These are phyloP conservation scores for Limonius californicus DNA, from an alignment of 1,140 invertebrate species.

Conservation along the genomic window DNA sequence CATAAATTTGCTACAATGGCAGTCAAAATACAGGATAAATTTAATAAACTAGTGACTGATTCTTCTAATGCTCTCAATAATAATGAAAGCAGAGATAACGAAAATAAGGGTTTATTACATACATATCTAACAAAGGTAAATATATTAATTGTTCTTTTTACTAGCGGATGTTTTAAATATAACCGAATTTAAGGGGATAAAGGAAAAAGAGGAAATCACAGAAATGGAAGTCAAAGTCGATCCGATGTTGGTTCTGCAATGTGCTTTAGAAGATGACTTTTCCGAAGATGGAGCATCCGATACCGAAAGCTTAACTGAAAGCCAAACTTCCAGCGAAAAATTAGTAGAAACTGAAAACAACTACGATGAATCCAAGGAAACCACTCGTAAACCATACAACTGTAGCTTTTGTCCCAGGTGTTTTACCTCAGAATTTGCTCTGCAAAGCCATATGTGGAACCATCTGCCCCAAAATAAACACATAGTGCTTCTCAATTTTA, in stretches of 20 bases:
- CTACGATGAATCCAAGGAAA: slow-evolving; percentile 23
- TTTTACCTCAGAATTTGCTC: slow-evolving; percentile 51
- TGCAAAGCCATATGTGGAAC: slow-evolving; percentile 57
- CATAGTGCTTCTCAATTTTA: slow-evolving; percentile 10
- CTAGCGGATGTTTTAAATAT: background rate
- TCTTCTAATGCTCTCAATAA: slow-evolving; percentile 31
- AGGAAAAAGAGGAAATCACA: slow-evolving; percentile 45
- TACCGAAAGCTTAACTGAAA: slow-evolving; percentile 10
- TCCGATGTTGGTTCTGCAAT: slow-evolving; percentile 55
- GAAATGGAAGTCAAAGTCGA: slow-evolving; percentile 60
- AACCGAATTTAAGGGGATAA: slow-evolving; percentile 24
- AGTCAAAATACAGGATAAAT: slow-evolving; percentile 52
- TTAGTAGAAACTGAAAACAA: slow-evolving; percentile 26
- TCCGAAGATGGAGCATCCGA: slow-evolving; percentile 10
- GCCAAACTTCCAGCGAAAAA: slow-evolving; percentile 17
- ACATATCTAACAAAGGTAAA: slow-evolving; percentile 54
- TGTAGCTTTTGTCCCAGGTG: slow-evolving; percentile 52
- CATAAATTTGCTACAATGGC: slow-evolving; percentile 58
- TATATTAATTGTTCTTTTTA: background rate
- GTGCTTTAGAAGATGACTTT: slow-evolving; percentile 11
- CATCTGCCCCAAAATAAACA: slow-evolving; percentile 44
- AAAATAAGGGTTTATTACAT: slow-evolving; percentile 50
- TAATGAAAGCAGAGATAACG: slow-evolving; percentile 41
- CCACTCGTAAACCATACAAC: slow-evolving; percentile 48
- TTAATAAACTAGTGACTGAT: slow-evolving; percentile 45